phyloP scores from a whole-genome alignment of 2,797 vertebrate genomes.

The Labroides dimidiatus region DNA sequence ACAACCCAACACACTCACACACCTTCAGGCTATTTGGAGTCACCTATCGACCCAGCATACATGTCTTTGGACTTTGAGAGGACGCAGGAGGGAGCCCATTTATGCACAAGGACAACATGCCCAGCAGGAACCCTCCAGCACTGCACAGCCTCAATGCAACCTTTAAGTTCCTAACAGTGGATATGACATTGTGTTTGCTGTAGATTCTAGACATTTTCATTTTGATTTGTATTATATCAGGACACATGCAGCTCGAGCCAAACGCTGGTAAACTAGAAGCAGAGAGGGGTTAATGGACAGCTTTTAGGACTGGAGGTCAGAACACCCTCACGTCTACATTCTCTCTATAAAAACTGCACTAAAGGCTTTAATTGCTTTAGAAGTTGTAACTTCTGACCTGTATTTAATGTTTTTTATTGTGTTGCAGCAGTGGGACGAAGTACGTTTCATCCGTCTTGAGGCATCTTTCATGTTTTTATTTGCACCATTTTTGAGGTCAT shows the following conservation, averaged over 20 bases:
- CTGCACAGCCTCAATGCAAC: too few relatives aligned
- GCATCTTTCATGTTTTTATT: conserved; percentile 54
- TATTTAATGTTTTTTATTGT: conserved; percentile 4
- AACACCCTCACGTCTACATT: conserved; percentile 2
- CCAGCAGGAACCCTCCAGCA: too few relatives aligned
- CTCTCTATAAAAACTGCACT: conserved; percentile 9
- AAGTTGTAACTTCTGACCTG: conserved; percentile 5
- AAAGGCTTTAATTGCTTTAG: background rate
- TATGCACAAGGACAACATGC: too few relatives aligned
- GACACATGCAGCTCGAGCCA: background rate
- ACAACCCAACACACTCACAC: too few relatives aligned
- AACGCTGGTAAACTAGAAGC: background rate
- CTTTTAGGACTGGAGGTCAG: conserved; percentile 10
- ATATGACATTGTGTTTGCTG: too few relatives aligned
- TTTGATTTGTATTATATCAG: background rate
- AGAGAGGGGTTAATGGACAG: conserved; percentile 4
- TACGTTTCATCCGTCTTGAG: conserved; percentile 22
- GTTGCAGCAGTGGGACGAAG: conserved; percentile 8
- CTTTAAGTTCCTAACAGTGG: too few relatives aligned
- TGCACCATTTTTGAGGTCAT: conserved; percentile 56
- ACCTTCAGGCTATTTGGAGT: too few relatives aligned
- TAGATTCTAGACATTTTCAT: background rate
- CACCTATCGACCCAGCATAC: too few relatives aligned
- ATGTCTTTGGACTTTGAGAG: too few relatives aligned
- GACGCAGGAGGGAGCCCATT: too few relatives aligned